Evolutionary conservation across 2,113 vertebrate genomes (phyloP).

Genomic region (Lutjanus erythropterus): DNA sequence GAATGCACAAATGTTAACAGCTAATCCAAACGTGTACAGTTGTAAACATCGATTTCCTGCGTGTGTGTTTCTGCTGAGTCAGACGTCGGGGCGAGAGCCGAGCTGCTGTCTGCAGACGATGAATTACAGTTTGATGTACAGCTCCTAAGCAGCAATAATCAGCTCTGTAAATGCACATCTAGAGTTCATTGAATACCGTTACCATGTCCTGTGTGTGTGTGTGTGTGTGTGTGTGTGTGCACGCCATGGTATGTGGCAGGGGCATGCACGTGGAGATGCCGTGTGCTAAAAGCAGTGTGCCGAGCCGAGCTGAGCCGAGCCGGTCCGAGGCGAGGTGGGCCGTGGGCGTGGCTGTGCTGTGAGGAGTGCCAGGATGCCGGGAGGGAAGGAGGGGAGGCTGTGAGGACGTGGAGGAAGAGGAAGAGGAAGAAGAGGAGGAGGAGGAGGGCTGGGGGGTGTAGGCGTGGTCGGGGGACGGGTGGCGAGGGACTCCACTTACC

Average conservation of each 20-base stretch:
- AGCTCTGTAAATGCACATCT: background rate
- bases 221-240: conserved; percentile 26
- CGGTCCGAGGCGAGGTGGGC: conserved; percentile 39
- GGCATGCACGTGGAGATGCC: conserved; percentile 77
- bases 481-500: conserved; percentile 86
- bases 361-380: conserved; percentile 61
- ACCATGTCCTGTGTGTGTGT: conserved; percentile 22
- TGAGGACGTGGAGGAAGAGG: conserved; percentile 21
- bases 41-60: background rate
- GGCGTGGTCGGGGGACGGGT: background rate
- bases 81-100: background rate
- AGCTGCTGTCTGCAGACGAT: background rate
- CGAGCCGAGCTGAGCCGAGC: conserved; percentile 48
- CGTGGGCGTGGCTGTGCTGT: conserved; percentile 45
- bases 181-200: background rate
- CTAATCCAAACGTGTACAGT: background rate
- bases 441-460: background rate
- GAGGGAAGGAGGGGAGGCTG: conserved; percentile 22
- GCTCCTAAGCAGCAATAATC: conserved; percentile 13
- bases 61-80: conserved; percentile 31
- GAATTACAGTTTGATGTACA: conserved; percentile 4
- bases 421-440: conserved; percentile 6
- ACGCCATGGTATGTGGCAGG: conserved; percentile 60
- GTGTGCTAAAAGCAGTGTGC: conserved; percentile 70
- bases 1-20: background rate